Evolutionary conservation across 2,113 vertebrate genomes (phyloP).

Genomic region (Perca schrenkii): DNA sequence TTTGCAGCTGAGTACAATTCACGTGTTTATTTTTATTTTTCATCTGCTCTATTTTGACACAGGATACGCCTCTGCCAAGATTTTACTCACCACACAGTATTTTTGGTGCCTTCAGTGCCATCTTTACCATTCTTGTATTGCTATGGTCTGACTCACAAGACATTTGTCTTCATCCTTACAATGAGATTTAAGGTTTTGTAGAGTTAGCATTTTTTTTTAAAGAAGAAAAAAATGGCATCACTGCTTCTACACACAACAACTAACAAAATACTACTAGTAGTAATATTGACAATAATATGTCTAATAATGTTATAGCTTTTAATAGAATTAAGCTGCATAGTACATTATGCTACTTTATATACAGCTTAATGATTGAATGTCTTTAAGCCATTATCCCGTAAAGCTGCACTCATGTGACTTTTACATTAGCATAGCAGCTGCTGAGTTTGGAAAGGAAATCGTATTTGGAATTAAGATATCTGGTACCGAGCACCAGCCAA

Average conservation of each 20-base stretch:
- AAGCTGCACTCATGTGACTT: conserved; percentile 42
- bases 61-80: conserved; percentile 42
- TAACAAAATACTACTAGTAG: conserved; percentile 11
- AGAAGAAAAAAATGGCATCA: conserved; percentile 36
- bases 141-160: conserved; percentile 65
- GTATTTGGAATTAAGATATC: conserved; percentile 46
- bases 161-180: conserved; percentile 63
- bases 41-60: conserved; percentile 54
- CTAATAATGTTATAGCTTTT: conserved; percentile 4
- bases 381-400: conserved; percentile 49
- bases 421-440: conserved; percentile 44
- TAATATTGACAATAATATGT: conserved; percentile 15
- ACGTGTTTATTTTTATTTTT: conserved; percentile 53
- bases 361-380: conserved; percentile 41
- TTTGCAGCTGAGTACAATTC: conserved; percentile 39
- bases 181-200: conserved; percentile 46
- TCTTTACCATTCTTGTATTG: conserved; percentile 52
- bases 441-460: conserved; percentile 38
- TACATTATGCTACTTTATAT: conserved; percentile 31
- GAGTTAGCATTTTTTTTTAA: not conserved
- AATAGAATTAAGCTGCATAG: conserved; percentile 41
- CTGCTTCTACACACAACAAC: conserved; percentile 10
- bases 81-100: conserved; percentile 55
- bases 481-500: conserved; percentile 52
- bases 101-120: conserved; percentile 55